Evolutionary conservation across 2,113 vertebrate species (phyloP).

Genomic region (Loxodonta africana): DNA sequence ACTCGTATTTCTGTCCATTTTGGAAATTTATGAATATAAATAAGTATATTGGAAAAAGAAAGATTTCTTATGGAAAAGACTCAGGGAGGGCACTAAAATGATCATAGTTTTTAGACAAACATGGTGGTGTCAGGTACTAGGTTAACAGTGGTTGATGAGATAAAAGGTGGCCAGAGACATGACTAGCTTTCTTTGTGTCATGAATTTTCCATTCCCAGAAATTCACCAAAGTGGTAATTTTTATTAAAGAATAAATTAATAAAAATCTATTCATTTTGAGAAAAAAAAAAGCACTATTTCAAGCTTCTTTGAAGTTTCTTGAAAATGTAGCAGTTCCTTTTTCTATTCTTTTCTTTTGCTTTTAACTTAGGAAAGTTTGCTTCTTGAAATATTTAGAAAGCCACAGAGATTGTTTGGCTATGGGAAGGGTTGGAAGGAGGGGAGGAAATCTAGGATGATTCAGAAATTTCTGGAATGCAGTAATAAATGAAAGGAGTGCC

Average conservation of each 20-base stretch:
- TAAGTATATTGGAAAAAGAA: too few relatives aligned
- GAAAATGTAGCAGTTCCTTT: background rate
- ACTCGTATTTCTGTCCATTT: background rate
- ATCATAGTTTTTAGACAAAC: background rate
- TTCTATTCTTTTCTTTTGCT: background rate
- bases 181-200: background rate
- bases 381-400: background rate
- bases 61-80: background rate
- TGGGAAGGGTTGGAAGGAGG: too few relatives aligned
- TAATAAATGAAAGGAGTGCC: rapidly evolving
- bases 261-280: background rate
- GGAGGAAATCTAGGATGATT: background rate
- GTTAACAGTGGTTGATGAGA: background rate
- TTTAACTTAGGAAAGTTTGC: background rate
- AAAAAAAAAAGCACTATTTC: background rate
- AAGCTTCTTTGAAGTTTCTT: background rate
- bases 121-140: background rate
- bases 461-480: background rate
- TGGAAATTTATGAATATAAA: background rate
- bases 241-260: background rate
- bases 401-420: background rate
- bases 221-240: background rate
- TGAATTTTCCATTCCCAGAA: background rate
- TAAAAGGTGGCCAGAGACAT: background rate
- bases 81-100: background rate